Base-by-base conservation (phyloP, 2,113 vertebrate genomes). In the Laticauda colubrina region DNA sequence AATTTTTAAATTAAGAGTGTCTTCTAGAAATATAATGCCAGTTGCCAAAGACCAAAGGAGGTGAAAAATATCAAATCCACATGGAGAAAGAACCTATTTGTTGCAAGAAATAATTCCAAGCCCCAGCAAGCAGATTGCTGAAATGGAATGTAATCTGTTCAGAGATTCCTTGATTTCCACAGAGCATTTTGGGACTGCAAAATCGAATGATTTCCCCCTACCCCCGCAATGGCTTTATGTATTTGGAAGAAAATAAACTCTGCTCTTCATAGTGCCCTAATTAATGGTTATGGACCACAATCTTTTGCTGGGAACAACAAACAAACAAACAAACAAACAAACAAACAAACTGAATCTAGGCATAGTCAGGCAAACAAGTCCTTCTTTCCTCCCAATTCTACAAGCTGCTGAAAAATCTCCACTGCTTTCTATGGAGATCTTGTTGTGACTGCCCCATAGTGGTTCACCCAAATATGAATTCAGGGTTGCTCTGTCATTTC, bases 381-480 rank as follows among this genome's bases (percentile, higher is more conserved):
- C 69, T 94, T 48, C 29, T 34, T 87, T 86, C n/a, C 56, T 64
- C 39, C 0, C 56, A n/a, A 87, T 90, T 43, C 75, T 90, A 88
- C 20, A 88, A 29, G 56, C 94, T 94, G 81, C 55, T 95, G 85
- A 93, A 94, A 96, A 88, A 0, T 88, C 90, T 94, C 93, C 90
- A 93, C 23, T 94, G 9, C 96, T 97, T 94, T 88, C 53, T 53
- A 61, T 94, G 95, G 96, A 96, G 97, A 95, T 96, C 97, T 97
- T 97, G 96, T 96, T 97, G 92, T 97, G 97, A 97, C 97, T 98
- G 96, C 95, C 97, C 96, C 95, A 23, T 94, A 96, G 96, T 97
- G 96, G 96, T 95, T 95, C 95, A 96, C 92, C 91, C 96, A 96
- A 96, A 97, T 95, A 96, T 96, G 95, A 97, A 94, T 97, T 95